Evolutionary conservation across 2,888 invertebrate genomes (phyloP), one percentile per base, ranked within the genome.

Genomic region (Melanchra persicariae): DNA sequence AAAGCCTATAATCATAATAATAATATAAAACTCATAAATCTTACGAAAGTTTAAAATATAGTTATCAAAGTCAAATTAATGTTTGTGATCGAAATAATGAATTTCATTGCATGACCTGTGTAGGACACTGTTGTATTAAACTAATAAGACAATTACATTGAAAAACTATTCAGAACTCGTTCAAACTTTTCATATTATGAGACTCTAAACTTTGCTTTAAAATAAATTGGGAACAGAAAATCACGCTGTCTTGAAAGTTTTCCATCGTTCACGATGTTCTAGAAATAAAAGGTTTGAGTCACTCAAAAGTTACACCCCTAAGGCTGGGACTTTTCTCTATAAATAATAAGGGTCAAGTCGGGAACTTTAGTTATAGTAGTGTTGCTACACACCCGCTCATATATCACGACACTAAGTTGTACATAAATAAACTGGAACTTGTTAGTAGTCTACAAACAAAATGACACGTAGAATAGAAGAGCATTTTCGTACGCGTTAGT

Each of bases 331-430:
- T 66, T 69, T 65, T 68, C 62, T 61, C 60, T 83, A 77, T 83
- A 83, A 83, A 81, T 78, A 81, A 81, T 81, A 83, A 83, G 78
- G 78, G 81, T 78, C 81, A 74, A 81, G 68, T 74, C 55, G 65
- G 51, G 34, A 70, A 78, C 78, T 83, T 81, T 63, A 69, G 62
- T 69, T 74, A 62, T 26, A 55, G 54, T 40, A 80, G 59, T 78
- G 57, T 70, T 65, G 30, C 62, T 75, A 55, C 74, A 75, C 64
- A 72, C 22, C 58, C 15, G 40, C 22, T 49, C 55, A 71, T 78
- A 76, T 82, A 77, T 74, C 71, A 77, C 65, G 9, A 15, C 59
- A 55, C 51, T 61, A 52, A 55, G 55, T 54, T 26, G 61, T 65
- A 51, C 57, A 74, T 74, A 70, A 74, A 74, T 79, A 77, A 74